Conservation (phyloP, 2,888 invertebrate genomes). For the Mantis religiosa region DNA sequence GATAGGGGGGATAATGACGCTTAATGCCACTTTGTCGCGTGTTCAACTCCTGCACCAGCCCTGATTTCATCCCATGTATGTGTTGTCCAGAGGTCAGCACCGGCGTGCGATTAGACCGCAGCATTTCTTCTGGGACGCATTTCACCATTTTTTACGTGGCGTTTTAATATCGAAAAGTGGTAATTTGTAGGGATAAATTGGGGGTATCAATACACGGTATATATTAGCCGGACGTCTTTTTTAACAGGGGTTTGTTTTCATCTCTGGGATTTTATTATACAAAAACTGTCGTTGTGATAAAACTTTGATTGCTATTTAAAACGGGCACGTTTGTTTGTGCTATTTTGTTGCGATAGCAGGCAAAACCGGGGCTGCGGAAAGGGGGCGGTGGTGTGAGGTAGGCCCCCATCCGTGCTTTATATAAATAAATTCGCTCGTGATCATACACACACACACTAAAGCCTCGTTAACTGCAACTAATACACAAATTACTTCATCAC, state of each 20-base stretch:
- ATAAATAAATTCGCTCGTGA: not conserved
- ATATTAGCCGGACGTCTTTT: not conserved
- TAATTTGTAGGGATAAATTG: constrained; percentile 12
- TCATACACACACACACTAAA: not conserved
- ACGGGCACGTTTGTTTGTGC: constrained; percentile 1
- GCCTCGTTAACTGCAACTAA: constrained; percentile 14
- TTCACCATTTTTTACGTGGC: constrained; percentile 8
- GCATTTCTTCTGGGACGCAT: constrained; percentile 29
- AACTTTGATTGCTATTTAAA: constrained; percentile 24
- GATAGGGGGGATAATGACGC: constrained; percentile 28
- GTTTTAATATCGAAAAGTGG: constrained; percentile 7
- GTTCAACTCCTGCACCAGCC: not conserved
- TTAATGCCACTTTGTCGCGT: constrained; percentile 23
- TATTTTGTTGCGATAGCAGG: not conserved
- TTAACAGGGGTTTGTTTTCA: not conserved
- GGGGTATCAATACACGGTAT: constrained; percentile 1
- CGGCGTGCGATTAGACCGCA: constrained; percentile 17
- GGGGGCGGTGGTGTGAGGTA: not conserved
- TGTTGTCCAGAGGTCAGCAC: not conserved
- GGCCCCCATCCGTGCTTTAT: not conserved
- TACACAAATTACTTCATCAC: constrained; percentile 14
- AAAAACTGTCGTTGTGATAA: constrained; percentile 22
- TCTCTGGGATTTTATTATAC: constrained; percentile 9
- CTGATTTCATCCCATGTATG: constrained; percentile 8
- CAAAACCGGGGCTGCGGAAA: not conserved